Percentiles rank a stretch among this genome's conserved stretches.
Conservation (phyloP, 1,140 invertebrate species). For the Colletes gigas region DNA sequence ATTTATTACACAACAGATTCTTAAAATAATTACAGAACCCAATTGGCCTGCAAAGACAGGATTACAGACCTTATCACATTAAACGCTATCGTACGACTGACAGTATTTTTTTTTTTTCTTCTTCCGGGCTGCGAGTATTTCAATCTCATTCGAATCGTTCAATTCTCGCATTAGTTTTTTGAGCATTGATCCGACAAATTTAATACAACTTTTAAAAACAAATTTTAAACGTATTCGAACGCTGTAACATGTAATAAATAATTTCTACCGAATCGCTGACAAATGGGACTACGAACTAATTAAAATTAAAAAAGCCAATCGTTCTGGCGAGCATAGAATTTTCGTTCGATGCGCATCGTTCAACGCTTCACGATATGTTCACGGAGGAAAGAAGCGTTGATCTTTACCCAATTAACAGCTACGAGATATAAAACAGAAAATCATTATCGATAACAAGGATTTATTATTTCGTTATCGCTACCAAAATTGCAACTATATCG, state of each 20-base stretch:
- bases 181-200: constrained; percentile 6
- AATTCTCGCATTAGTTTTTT: neutral
- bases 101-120: constrained; percentile 10
- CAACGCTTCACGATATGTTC: neutral
- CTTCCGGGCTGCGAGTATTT: neutral
- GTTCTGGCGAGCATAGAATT: constrained; percentile 7
- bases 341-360: neutral
- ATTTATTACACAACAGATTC: constrained; percentile 53
- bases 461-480: constrained; percentile 15
- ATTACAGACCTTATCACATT: constrained; percentile 33
- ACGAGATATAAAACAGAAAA: neutral
- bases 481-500: constrained; percentile 17
- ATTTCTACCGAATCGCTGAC: too few species aligned
- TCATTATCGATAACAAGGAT: constrained; percentile 17
- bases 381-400: neutral
- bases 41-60: constrained; percentile 20
- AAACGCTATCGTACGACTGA: constrained; percentile 15
- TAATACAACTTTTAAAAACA: too few species aligned
- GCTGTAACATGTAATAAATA: too few species aligned
- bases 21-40: constrained; percentile 39
- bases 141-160: neutral
- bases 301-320: neutral
- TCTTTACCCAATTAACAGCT: neutral
- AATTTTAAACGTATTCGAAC: too few species aligned
- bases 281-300: too few species aligned